Base-by-base conservation (phyloP, 2,888 invertebrate species). In the Drymonia ruficornis region DNA sequence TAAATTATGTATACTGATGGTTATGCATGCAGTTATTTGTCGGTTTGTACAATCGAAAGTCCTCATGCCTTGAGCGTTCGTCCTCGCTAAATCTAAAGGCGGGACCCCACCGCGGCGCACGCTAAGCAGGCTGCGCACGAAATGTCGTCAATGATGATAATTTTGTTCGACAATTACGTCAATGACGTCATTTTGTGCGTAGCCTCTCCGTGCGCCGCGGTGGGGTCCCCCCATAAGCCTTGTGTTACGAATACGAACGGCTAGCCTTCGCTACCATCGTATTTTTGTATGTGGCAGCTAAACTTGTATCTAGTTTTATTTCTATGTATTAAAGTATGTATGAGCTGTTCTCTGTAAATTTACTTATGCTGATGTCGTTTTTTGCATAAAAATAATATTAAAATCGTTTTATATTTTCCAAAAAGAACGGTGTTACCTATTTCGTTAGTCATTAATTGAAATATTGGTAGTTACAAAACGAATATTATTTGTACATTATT, bases 261-360 rank as follows among this genome's bases (percentile, higher is more conserved):
- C 40, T 63, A 65, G 57, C 70, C 56, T 56, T 71, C 56, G 65
- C 72, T 72, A 62, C 65, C 46, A 57, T 38, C 50, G 63, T 72
- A 66, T 69, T 72, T 69, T 66, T 69, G 49, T 70, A 72, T 45
- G 18, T 60, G 52, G 60, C 73, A 59, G 67, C 60, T 66, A 58
- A 49, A 51, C 55, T 48, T 70, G 59, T 66, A 70, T 53, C 42
- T 72, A 70, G 31, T 11, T 16, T 73, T 59, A 67, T 70, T 63
- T 72, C 51, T 59, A 45, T 61, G 43, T 63, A 52, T 36, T n/a
- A 46, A 49, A 55, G 49, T 54, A 51, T 59, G 45, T 63, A 52
- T 52, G 53, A 36, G 49, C 46, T 61, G 45, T 61, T 43, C 19
- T 12, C 57, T 31, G 11, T 36, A 23, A 28, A 31, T 43, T 34